Base-by-base conservation (phyloP, 2,113 vertebrate species). In the Odontophorus gujanensis region DNA sequence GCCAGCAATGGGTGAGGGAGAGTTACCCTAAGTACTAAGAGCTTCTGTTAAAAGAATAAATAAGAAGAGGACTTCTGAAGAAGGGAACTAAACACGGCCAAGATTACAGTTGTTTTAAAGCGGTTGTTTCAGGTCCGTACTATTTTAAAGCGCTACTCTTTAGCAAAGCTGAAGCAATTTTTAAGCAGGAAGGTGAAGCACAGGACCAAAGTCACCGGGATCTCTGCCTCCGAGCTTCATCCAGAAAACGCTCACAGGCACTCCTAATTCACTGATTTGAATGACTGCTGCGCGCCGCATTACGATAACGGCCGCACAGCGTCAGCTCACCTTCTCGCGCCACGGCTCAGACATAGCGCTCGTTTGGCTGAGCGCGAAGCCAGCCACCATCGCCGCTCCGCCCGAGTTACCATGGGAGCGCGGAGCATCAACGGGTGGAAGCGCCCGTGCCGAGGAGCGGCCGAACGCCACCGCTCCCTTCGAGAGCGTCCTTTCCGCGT, bases 1-100 rank as follows among this genome's bases (percentile, higher is more conserved):
- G 66, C 43, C 36, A 9, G 30, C 55, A 21, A 9, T 5, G 30
- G 1, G 19, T 0, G 30, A 0, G 13, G 24, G 11, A 73, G 22
- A 72, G 51, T 40, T 62, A 18, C 30, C 11, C 57, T n/a, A 43
- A 12, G 12, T 10, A 42, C 7, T 26, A 18, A 34, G 10, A 25
- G 79, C 62, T 30, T 76, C 66, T 69, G 36, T 18, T 42, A 73
- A 69, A 47, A 65, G 40, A 83, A 13, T 26, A 78, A 81, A 28
- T 6, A 6, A 85, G 57, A 50, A 74, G 38, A 74, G 7, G 20
- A 11, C 34, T 66, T 73, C 25, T 20, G 21, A 80, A 77, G 53
- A 17, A 55, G 5, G 11, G 22, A 51, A 71, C 55, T 34, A 48
- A 79, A 21, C 36, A 9, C 1, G 18, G 7, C 40, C 45, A 77